These are phyloP conservation scores for Coturnix japonica DNA, from an alignment of 2,113 vertebrate genomes.

Conservation along the genomic window DNA sequence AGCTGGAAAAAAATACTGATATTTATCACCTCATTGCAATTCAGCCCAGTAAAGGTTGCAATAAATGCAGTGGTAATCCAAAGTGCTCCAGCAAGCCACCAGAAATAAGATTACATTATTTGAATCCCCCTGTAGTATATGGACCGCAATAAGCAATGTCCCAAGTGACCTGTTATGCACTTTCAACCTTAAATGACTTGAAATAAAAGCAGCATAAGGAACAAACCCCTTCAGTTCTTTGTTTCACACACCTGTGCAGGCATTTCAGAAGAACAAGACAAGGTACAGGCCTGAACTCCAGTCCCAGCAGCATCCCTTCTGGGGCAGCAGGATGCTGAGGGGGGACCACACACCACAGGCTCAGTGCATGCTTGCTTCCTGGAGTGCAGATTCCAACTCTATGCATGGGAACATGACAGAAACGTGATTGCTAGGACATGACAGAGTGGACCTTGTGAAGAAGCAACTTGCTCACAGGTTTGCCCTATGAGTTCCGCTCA, in stretches of 20 bases:
- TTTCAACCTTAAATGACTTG: background rate
- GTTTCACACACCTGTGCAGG: rapidly evolving
- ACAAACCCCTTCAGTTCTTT: background rate
- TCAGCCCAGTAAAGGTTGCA: background rate
- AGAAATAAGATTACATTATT: background rate
- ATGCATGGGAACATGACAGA: background rate
- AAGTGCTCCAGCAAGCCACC: background rate
- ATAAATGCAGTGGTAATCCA: no score
- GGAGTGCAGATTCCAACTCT: background rate
- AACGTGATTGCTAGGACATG: rapidly evolving
- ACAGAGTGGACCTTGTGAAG: background rate
- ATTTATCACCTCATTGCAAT: background rate
- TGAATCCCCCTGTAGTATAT: background rate
- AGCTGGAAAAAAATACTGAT: background rate
- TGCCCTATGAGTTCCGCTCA: background rate
- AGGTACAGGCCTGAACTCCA: background rate
- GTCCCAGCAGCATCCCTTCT: background rate
- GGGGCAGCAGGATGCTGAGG: background rate
- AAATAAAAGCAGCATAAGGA: background rate
- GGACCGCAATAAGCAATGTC: background rate
- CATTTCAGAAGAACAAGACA: background rate
- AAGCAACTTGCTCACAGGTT: background rate
- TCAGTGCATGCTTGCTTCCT: background rate
- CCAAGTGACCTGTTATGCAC: rapidly evolving
- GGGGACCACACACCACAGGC: background rate